These are phyloP conservation scores for Malachius bipustulatus DNA, from an alignment of 2,888 invertebrate species.

Conservation along the genomic window DNA sequence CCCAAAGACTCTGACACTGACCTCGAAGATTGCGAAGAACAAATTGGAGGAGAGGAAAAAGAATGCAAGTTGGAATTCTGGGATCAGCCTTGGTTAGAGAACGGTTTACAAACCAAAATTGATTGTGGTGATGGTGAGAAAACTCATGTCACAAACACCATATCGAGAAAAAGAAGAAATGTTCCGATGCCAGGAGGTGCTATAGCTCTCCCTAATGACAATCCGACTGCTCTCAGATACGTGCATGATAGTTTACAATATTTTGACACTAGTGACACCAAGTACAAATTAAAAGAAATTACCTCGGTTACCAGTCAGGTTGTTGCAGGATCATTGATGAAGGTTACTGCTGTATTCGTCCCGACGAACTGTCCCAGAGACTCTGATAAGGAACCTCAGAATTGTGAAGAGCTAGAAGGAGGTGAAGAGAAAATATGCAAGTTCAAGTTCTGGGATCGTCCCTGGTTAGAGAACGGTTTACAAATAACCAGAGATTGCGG, in stretches of 20 bases:
- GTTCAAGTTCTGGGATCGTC: conserved; percentile 22
- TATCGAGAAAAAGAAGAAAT: not conserved
- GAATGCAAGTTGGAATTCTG: conserved; percentile 37
- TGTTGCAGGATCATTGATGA: conserved; percentile 38
- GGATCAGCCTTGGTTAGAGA: conserved; percentile 45
- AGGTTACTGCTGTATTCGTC: conserved; percentile 47
- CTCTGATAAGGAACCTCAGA: not conserved
- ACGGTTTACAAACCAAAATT: conserved; percentile 35
- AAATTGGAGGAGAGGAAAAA: conserved; percentile 2
- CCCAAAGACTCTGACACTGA: conserved; percentile 25
- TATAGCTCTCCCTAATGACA: not conserved
- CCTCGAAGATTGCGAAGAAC: conserved; percentile 5
- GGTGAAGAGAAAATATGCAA: conserved; percentile 31
- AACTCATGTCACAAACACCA: not conserved
- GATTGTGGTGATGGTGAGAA: conserved; percentile 27
- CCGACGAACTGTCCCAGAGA: conserved; percentile 26
- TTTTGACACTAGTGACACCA: too few species aligned
- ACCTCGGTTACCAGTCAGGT: too few species aligned
- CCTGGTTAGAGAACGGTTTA: conserved; percentile 7
- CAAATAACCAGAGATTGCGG: not conserved
- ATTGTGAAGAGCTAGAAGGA: conserved; percentile 8
- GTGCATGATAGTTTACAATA: too few species aligned
- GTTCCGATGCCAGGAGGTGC: too few species aligned
- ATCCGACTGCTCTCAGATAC: not conserved
- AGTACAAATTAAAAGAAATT: too few species aligned